Conservation (phyloP, 2,888 invertebrate species). For the Drosophila pegasa region DNA sequence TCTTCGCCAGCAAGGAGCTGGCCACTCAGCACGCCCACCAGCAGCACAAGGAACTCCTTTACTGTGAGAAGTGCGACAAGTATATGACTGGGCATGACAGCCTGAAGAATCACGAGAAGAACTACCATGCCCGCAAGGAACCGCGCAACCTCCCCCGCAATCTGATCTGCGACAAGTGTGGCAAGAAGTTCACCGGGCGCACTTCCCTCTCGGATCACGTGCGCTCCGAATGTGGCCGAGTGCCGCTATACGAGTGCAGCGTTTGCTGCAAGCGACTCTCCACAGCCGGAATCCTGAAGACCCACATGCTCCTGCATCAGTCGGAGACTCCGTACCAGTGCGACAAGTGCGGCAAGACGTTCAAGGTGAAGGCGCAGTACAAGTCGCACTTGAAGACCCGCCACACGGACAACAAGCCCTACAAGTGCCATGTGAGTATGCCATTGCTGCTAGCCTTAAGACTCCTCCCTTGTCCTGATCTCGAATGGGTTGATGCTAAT, state of each 20-base stretch:
- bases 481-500: no score
- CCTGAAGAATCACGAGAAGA: slow-evolving; percentile 84
- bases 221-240: slow-evolving; percentile 84
- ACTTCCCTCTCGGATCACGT: slow-evolving; percentile 85
- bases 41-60: slow-evolving; percentile 84
- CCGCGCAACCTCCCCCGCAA: slow-evolving; percentile 79
- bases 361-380: slow-evolving; percentile 83
- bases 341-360: slow-evolving; percentile 83
- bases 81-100: slow-evolving; percentile 85
- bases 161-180: slow-evolving; percentile 83
- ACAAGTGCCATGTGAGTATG: slow-evolving; percentile 84
- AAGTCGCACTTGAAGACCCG: slow-evolving; percentile 83
- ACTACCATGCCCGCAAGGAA: slow-evolving; percentile 69
- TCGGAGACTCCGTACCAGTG: slow-evolving; percentile 83
- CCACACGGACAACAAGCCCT: slow-evolving; percentile 86
- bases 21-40: slow-evolving; percentile 84
- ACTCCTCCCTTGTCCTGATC: no score
- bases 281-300: slow-evolving; percentile 85
- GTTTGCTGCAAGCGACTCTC: slow-evolving; percentile 85
- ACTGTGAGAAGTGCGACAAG: slow-evolving; percentile 85
- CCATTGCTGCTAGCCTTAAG: background rate
- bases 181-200: slow-evolving; percentile 83
- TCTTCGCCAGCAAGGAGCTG: slow-evolving; percentile 84
- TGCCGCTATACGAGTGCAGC: slow-evolving; percentile 83
- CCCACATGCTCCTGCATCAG: slow-evolving; percentile 85